phyloP scores from a whole-genome alignment of 2,797 vertebrate genomes.

The Rhinophrynus dorsalis region DNA sequence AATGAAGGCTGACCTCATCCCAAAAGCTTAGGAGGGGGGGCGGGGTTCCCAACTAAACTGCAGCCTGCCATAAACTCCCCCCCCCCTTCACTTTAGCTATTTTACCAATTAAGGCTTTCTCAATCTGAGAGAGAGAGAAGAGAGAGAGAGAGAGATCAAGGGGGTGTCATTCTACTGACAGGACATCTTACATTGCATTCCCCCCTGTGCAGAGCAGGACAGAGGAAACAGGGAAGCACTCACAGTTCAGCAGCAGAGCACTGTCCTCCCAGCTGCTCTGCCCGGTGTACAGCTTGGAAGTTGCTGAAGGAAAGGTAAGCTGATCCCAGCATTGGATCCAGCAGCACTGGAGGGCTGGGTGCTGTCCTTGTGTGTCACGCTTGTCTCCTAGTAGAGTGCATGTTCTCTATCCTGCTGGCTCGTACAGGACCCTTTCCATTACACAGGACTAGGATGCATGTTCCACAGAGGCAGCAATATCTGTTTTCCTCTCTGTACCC shows the following conservation, averaged over 20 bases:
- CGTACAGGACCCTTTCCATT: too few species aligned
- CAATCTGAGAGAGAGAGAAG: conserved; percentile 42
- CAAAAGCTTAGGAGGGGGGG: conserved; percentile 21
- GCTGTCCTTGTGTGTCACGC: too few species aligned
- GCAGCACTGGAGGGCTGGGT: too few species aligned
- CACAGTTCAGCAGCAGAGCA: background rate
- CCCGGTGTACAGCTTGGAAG: background rate
- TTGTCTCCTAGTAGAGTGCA: too few species aligned
- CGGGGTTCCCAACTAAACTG: conserved; percentile 18
- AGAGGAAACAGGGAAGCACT: conserved; percentile 15
- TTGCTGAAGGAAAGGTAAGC: conserved; percentile 31
- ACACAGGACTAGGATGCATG: too few species aligned
- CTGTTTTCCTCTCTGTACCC: background rate
- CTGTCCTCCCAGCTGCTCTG: conserved; percentile 5
- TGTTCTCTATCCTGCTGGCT: too few species aligned
- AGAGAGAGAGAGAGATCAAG: conserved; percentile 34
- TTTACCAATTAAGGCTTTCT: conserved; percentile 83
- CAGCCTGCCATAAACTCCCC: conserved; percentile 35
- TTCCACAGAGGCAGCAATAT: too few species aligned
- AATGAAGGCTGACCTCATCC: conserved; percentile 40
- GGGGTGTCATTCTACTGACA: conserved; percentile 41
- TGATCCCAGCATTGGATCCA: background rate
- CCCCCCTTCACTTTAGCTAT: conserved; percentile 63
- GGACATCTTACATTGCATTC: conserved; percentile 26
- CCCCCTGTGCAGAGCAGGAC: conserved; percentile 27